Evolutionary conservation across 2,113 vertebrate species (phyloP), one percentile per base, ranked within the genome.

Genomic region (Chloropsis hardwickii): DNA sequence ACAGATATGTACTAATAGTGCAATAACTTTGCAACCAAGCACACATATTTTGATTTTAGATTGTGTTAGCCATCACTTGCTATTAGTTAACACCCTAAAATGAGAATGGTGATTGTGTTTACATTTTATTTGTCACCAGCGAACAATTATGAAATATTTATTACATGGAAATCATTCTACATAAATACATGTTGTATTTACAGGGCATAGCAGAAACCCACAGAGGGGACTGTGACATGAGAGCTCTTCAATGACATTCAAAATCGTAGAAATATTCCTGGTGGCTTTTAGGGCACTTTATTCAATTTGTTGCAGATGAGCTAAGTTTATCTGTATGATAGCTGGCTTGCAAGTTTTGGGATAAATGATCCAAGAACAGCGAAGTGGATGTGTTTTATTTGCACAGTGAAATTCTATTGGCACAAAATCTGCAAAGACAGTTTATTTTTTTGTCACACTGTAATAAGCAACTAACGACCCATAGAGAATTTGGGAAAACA

Each of bases 361-460:
- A 56, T 96, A 95, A 96, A 96, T 88, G 92, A 94, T 45, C 90
- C 90, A 95, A 42, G 84, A 79, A 93, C 40, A 78, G 40, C 5
- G 56, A 61, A 95, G 69, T 65, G 57, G 56, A 78, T 74, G 39
- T 78, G 73, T 84, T 96, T 84, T 79, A 92, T 90, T 67, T 94
- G 86, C 65, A 79, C 65, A 33, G 60, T 76, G 86, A 92, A 93
- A 96, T 92, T 84, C 86, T 78, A n/a, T 9, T 65, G 90, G 90
- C 80, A 90, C 86, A 83, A 88, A 53, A 9, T 10, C 61, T 54
- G 64, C 88, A 86, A 84, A 92, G 80, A 53, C 18, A 39, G 86
- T 88, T 90, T 90, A 65, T 86, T 72, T 90, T 95, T 96, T 92
- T 86, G 65, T 90, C 88, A 92, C 88, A 81, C 82, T 88, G 77